Conservation (phyloP, 2,797 vertebrate genomes). For the Adelosebastes latens region DNA sequence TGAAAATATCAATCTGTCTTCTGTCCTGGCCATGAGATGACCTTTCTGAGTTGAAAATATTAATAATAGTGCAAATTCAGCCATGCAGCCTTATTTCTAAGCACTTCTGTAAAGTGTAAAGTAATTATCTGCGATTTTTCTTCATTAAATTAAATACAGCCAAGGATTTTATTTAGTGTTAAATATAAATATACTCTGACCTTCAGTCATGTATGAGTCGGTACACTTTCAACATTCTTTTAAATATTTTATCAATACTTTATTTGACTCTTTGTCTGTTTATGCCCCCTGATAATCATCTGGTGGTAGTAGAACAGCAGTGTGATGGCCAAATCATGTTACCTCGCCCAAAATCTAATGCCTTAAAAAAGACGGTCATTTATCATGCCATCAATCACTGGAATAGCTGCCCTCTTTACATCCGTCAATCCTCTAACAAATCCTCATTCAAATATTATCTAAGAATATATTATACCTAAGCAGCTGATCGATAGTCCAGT, state of each 20-base stretch:
- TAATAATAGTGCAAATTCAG: neutral
- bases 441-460: too few species aligned
- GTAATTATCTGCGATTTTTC: neutral
- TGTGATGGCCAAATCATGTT: too few species aligned
- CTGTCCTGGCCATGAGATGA: neutral
- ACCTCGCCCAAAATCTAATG: too few species aligned
- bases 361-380: too few species aligned
- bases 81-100: neutral
- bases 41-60: neutral
- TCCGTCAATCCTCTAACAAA: too few species aligned
- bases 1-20: neutral
- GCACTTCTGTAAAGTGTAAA: neutral
- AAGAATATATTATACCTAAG: too few species aligned
- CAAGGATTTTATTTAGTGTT: neutral
- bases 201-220: neutral
- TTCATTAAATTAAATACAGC: neutral
- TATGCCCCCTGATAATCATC: too few species aligned
- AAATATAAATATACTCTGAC: neutral
- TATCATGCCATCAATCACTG: too few species aligned
- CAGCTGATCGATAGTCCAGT: too few species aligned
- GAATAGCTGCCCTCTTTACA: too few species aligned
- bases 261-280: neutral
- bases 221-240: neutral
- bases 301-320: too few species aligned
- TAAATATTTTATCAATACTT: too few species aligned